These are phyloP conservation scores for Gryllus bimaculatus DNA, from an alignment of 1,140 invertebrate genomes.

Conservation along the genomic window DNA sequence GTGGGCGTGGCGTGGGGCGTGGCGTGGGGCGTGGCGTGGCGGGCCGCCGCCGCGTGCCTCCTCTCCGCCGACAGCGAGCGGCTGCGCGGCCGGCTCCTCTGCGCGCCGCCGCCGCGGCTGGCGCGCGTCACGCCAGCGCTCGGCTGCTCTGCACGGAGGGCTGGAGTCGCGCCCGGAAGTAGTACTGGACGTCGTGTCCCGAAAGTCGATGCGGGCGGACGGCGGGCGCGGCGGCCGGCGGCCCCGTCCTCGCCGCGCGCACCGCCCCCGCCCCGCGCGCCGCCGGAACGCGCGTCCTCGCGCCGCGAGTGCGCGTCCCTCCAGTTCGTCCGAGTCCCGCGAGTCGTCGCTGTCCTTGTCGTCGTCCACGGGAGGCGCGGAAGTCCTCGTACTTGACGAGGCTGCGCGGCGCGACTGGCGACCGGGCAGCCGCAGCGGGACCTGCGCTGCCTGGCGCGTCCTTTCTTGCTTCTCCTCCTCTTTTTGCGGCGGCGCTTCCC, in stretches of 20 bases:
- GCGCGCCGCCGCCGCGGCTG: not conserved
- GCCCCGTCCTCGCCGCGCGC: too few relatives aligned
- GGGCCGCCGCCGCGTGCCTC: not conserved
- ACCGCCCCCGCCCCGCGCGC: too few relatives aligned
- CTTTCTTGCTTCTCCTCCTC: too few relatives aligned
- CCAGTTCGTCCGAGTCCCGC: not conserved
- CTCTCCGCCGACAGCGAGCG: not conserved
- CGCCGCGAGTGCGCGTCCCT: not conserved
- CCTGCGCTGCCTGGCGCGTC: not conserved
- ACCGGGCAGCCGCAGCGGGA: not conserved
- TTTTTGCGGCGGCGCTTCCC: not conserved
- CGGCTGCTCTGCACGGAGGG: not conserved
- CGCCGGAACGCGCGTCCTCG: too few relatives aligned
- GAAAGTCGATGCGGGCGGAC: not conserved
- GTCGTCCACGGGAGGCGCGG: not conserved
- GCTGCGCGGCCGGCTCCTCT: not conserved
- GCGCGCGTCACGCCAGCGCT: not conserved
- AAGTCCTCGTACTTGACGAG: not conserved
- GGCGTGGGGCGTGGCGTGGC: not conserved
- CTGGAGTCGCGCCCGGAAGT: not conserved
- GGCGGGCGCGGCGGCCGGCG: too few relatives aligned
- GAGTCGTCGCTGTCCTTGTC: not conserved
- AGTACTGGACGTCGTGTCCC: not conserved
- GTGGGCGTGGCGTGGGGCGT: not conserved
- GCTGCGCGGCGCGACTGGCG: not conserved